Percentiles rank a stretch among this genome's conserved stretches.
Conservation (phyloP, 2,888 invertebrate genomes). For the Glaucopsyche alexis region DNA sequence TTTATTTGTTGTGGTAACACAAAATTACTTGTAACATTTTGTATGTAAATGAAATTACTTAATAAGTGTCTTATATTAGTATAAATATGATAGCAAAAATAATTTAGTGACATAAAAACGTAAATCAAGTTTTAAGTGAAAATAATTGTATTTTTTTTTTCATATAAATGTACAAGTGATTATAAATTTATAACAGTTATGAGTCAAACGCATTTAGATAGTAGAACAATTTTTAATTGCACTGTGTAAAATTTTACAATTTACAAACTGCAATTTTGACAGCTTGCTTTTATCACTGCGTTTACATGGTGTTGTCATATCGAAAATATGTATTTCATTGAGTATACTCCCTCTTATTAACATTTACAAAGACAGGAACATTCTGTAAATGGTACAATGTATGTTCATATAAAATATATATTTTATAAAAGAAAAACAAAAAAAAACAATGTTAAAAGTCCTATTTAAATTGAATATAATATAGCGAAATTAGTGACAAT, state of each 20-base stretch:
- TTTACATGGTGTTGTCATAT: slow-evolving; percentile 4
- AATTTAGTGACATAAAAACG: slow-evolving; percentile 24
- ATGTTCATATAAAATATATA: slow-evolving; percentile 8
- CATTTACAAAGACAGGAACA: slow-evolving; percentile 26
- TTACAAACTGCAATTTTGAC: background rate
- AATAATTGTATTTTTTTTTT: background rate
- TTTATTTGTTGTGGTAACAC: slow-evolving; percentile 21
- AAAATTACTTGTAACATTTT: background rate
- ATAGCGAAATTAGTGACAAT: background rate
- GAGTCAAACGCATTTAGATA: background rate
- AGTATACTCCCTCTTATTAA: slow-evolving; percentile 8
- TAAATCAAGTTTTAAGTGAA: slow-evolving; percentile 7
- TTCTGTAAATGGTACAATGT: slow-evolving; percentile 1
- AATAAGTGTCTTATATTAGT: slow-evolving; percentile 25
- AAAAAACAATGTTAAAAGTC: slow-evolving; percentile 11
- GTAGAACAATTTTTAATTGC: slow-evolving; percentile 2
- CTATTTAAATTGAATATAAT: slow-evolving; percentile 5
- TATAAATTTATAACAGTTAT: slow-evolving; percentile 2
- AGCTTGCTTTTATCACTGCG: background rate
- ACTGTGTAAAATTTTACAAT: background rate
- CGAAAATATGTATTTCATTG: slow-evolving; percentile 11
- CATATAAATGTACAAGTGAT: slow-evolving; percentile 26
- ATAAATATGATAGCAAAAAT: slow-evolving; percentile 28
- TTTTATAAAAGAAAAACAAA: slow-evolving; percentile 15
- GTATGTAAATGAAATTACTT: slow-evolving; percentile 1